Evolutionary conservation across 2,888 invertebrate species (phyloP).

Genomic region (Orthosia incerta): DNA sequence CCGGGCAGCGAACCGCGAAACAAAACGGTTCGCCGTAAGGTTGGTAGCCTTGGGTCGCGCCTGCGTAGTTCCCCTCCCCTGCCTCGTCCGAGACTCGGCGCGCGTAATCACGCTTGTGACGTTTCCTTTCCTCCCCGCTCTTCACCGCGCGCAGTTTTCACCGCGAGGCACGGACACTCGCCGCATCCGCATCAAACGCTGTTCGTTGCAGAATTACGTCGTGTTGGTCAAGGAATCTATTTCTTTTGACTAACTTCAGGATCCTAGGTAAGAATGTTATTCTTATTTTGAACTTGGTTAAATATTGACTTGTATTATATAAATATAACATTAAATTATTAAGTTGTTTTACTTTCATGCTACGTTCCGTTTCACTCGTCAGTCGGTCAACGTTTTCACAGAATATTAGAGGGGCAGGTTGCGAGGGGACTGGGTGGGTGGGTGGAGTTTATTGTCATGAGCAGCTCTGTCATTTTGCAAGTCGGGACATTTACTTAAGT

Average conservation of each 20-base stretch:
- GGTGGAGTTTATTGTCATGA: neutral
- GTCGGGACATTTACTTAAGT: neutral
- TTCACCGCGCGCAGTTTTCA: conserved; percentile 7
- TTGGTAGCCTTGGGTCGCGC: conserved; percentile 2
- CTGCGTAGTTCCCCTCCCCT: neutral
- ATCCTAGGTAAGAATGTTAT: conserved; percentile 17
- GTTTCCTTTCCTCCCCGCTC: conserved; percentile 18
- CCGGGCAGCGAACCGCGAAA: too few relatives aligned
- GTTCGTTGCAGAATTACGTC: too few relatives aligned
- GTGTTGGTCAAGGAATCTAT: neutral
- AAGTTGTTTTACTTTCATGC: neutral
- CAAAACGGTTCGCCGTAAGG: conserved; percentile 10
- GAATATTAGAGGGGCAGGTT: neutral
- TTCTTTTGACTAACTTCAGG: neutral
- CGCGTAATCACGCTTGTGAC: neutral
- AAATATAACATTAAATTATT: too few relatives aligned
- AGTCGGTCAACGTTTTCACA: neutral
- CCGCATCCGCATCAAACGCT: too few relatives aligned
- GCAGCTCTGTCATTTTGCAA: neutral
- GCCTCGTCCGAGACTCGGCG: neutral
- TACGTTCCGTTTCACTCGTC: neutral
- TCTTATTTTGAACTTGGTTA: too few relatives aligned
- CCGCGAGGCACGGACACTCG: conserved; percentile 3
- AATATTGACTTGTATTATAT: neutral
- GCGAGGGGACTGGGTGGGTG: conserved; percentile 12